Evolutionary conservation across 2,113 vertebrate genomes (phyloP).

Genomic region (Rhinogobius similis): DNA sequence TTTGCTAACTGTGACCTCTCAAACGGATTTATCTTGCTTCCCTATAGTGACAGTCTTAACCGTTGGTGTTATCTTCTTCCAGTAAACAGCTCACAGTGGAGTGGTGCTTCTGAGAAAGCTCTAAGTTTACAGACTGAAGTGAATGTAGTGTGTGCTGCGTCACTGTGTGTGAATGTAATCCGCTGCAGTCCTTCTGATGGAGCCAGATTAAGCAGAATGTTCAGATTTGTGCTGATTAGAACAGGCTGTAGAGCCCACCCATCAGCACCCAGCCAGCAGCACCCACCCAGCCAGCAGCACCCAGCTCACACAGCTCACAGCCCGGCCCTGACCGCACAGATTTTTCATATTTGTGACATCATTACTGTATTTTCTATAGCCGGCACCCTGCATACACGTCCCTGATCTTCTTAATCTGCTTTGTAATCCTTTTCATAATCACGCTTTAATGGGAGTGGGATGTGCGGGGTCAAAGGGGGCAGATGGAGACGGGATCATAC

Average conservation of each 20-base stretch:
- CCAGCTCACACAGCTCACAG: neutral
- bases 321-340: neutral
- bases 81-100: neutral
- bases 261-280: neutral
- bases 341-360: conserved; percentile 1
- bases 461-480: neutral
- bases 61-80: no score
- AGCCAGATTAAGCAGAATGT: neutral
- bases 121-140: neutral
- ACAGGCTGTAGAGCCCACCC: neutral
- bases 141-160: neutral
- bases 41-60: no score
- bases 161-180: neutral
- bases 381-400: conserved; percentile 25
- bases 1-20: no score
- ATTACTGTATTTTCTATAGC: conserved; percentile 18
- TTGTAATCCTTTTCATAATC: conserved; percentile 66
- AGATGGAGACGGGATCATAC: neutral
- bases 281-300: neutral
- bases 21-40: no score
- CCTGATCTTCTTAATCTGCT: conserved; percentile 54
- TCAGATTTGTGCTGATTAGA: conserved; percentile 1
- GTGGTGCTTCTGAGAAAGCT: neutral
- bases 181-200: neutral
- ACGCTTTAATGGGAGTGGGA: conserved; percentile 49